phyloP scores from a whole-genome alignment of 2,113 vertebrate species.

The Seriola quinqueradiata region DNA sequence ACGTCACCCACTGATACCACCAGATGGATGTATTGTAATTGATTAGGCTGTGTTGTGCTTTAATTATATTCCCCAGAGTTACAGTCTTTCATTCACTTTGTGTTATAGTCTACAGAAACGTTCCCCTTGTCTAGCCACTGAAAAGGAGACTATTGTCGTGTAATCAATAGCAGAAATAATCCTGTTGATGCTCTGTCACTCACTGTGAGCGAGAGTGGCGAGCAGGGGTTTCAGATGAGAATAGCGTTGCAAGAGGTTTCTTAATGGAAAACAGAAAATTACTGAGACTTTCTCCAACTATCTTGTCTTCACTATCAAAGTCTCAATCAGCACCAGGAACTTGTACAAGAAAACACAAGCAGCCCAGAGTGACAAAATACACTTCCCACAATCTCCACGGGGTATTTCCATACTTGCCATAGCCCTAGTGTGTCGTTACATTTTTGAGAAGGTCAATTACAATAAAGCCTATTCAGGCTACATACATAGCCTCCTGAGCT shows the following conservation, averaged over 20 bases:
- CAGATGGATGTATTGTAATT: background rate
- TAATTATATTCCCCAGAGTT: background rate
- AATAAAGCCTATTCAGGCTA: background rate
- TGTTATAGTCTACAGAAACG: background rate
- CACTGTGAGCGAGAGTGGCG: background rate
- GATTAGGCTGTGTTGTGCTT: constrained; percentile 1
- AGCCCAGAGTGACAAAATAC: background rate
- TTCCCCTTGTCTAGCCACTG: background rate
- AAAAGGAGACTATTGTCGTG: background rate
- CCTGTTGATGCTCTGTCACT: background rate
- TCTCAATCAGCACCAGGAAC: background rate
- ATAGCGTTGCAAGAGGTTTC: background rate
- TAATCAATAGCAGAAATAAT: constrained; percentile 25
- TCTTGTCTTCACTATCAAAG: background rate
- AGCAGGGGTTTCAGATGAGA: constrained; percentile 7
- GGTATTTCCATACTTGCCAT: background rate
- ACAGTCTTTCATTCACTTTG: background rate
- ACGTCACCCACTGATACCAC: background rate
- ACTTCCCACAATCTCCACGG: too few species aligned
- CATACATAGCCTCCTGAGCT: background rate
- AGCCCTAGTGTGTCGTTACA: background rate
- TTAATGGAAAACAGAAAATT: background rate
- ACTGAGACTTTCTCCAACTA: background rate
- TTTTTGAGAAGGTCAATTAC: background rate
- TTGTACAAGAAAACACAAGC: background rate